Base-by-base conservation (phyloP, 2,888 invertebrate genomes). In the Eucera pruinosa region DNA sequence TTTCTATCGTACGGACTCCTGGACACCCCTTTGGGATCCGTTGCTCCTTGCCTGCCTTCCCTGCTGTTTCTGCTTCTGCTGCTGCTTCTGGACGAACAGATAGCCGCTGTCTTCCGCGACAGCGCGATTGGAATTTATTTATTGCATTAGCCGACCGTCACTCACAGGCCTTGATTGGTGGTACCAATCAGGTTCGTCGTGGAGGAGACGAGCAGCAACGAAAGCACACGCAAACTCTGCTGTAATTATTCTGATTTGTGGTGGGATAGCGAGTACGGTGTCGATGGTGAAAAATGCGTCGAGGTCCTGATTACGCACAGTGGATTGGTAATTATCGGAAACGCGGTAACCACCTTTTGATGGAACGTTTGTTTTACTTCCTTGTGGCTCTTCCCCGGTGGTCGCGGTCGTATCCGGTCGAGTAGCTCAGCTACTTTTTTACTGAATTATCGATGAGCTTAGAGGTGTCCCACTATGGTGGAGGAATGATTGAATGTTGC, bases 131-230 rank as follows among this genome's bases (percentile, higher is more conserved):
- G 87, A 89, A 88, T 88, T 88, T 88, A 89, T 89, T 86, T 89
- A 89, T 89, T 89, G 88, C 89, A 89, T 89, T 88, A 88, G 82
- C 80, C 87, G 80, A 73, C 84, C 88, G 88, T 89, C 88, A 89
- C 87, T 87, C 89, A 88, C 81, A 79, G 78, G 47, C 58, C 82
- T 82, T 86, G 89, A 89, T 88, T 88, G 88, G 87, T 83, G 82
- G 80, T 87, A 79, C 82, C 85, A 81, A 83, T 86, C 85, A 80
- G 81, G 77, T 78, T 70, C 83, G 61, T 58, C 58, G 77, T 43
- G 64, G 67, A 68, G 23, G 27, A 58, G 61, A 47, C 62, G 36
- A 6, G 11, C 36, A 11, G 36, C 47, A 78, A 68, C 57, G 66
- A 36, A 76, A 41, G 47, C 66, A 52, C 52, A 67, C 48, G 39